These are phyloP conservation scores for Sus cebifrons DNA, from an alignment of 2,797 vertebrate genomes.

Conservation along the genomic window DNA sequence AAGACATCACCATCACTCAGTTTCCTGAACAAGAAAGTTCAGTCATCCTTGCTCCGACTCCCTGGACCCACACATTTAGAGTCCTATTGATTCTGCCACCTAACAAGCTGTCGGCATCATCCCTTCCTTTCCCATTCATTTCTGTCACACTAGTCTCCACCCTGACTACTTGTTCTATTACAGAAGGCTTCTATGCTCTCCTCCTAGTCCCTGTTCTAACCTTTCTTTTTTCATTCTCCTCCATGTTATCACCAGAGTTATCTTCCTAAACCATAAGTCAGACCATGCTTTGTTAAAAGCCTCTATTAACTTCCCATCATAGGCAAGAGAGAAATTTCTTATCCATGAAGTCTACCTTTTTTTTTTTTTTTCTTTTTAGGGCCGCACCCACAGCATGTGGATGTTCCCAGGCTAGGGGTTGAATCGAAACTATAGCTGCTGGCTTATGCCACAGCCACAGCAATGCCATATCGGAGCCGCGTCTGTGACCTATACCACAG, in stretches of 20 bases:
- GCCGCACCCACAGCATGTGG: too few relatives aligned
- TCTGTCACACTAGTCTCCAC: background rate
- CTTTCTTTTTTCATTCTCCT: background rate
- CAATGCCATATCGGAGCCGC: too few relatives aligned
- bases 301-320: background rate
- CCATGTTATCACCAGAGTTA: background rate
- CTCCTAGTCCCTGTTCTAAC: background rate
- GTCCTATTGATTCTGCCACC: background rate
- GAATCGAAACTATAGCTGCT: too few relatives aligned
- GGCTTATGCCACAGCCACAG: too few relatives aligned
- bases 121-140: background rate
- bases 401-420: too few relatives aligned
- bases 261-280: background rate
- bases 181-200: background rate
- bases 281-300: background rate
- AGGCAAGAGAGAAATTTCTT: background rate
- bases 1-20: background rate
- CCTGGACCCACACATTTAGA: background rate
- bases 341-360: background rate
- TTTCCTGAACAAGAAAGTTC: background rate
- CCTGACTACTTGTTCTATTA: background rate
- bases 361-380: too few relatives aligned
- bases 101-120: background rate
- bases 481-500: too few relatives aligned
- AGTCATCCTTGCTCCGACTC: background rate